Base-by-base conservation (phyloP, 2,888 invertebrate genomes). In the Agrochola macilenta region DNA sequence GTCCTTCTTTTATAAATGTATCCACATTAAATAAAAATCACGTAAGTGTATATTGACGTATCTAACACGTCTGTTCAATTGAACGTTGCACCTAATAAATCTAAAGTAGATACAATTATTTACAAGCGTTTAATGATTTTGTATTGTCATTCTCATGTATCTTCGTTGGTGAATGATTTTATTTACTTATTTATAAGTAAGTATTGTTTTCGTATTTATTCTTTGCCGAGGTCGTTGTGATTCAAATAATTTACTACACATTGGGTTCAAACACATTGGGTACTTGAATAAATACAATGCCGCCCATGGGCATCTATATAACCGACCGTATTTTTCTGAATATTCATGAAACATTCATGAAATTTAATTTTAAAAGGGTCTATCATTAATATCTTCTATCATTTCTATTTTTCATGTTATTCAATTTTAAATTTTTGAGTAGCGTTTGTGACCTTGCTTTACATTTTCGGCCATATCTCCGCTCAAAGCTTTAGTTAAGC, bases 61-160 rank as follows among this genome's bases (percentile, higher is more conserved):
- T 23, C 14, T 4, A 69, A 17, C 39, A 14, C 46, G 43, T 30
- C 57, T 46, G 46, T n/a, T 46, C 71, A 74, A 74, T 74, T 74
- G 74, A 57, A 58, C 46, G 20, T 70, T 70, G 30, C 54, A n/a
- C 43, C 2, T 71, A 58, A 71, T 46, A 3, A 58, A 58, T 71
- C 30, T 71, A 20, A 71, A 74, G 35, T 74, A 71, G 46, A 14
- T 14, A 12, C 35, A 58, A 74, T 71, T 58, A n/a, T 20, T 71
- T n/a, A 71, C 57, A 58, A 35, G 58, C 14, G 58, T 20, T 14
- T 12, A n/a, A n/a, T 58, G 8, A 70, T 57, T 30, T 30, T 68
- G 23, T 68, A 68, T 23, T 68, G 68, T 23, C 23, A 17, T 68
- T 26, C 26, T 58, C 26, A 14, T 58, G 26, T n/a, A 23, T 54